Evolutionary conservation across 2,113 vertebrate genomes (phyloP).

Genomic region (Nibea albiflora): DNA sequence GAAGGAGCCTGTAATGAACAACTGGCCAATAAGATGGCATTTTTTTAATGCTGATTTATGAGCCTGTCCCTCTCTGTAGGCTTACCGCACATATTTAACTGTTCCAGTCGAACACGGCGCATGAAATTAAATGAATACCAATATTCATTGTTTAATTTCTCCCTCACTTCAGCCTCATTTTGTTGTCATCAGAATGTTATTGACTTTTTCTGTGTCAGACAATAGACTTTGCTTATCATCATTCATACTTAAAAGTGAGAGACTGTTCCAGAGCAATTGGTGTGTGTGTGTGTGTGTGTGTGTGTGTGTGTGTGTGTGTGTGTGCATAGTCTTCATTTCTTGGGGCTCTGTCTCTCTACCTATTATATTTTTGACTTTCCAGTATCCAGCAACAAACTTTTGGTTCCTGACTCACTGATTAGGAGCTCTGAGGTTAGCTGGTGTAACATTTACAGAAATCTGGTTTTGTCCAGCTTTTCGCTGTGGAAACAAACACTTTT

Average conservation of each 20-base stretch:
- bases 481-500: neutral
- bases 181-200: conserved; percentile 63
- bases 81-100: conserved; percentile 50
- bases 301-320: neutral
- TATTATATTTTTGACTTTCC: conserved; percentile 5
- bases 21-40: conserved; percentile 62
- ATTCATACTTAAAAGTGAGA: conserved; percentile 59
- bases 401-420: neutral
- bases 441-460: neutral
- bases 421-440: too few relatives aligned
- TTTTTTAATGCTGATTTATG: conserved; percentile 75
- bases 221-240: conserved; percentile 59
- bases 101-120: conserved; percentile 18
- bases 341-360: neutral
- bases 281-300: conserved; percentile 14
- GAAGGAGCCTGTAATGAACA: conserved; percentile 50
- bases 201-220: conserved; percentile 64
- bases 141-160: conserved; percentile 60
- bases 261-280: conserved; percentile 3
- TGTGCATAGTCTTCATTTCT: neutral
- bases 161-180: conserved; percentile 43
- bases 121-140: conserved; percentile 35
- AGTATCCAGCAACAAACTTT: neutral
- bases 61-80: conserved; percentile 44
- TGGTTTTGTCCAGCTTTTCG: neutral